phyloP scores from a whole-genome alignment of 2,797 vertebrate genomes.

The Enteromius paludinosus region DNA sequence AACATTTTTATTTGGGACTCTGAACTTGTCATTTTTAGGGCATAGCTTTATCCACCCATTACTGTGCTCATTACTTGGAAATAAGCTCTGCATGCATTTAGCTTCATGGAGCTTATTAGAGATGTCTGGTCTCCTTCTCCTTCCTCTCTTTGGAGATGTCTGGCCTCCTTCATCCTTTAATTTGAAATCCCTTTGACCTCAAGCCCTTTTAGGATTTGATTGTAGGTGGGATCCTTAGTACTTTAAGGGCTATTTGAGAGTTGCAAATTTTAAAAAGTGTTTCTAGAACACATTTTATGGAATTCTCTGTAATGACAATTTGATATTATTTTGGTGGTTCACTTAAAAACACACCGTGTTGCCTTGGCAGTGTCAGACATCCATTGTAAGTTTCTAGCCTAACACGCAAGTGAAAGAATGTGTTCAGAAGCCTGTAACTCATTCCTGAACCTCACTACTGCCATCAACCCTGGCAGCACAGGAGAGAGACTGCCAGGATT shows the following conservation, averaged over 20 bases:
- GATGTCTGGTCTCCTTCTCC: not conserved
- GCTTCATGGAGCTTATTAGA: conserved; percentile 5
- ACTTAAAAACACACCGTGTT: conserved; percentile 22
- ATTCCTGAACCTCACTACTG: conserved; percentile 48
- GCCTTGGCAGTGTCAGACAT: conserved; percentile 13
- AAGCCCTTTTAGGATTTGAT: not conserved
- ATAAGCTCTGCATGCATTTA: conserved; percentile 1
- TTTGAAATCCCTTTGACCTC: not conserved
- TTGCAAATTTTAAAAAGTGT: not conserved
- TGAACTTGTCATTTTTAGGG: not conserved
- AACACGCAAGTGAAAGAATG: conserved; percentile 38
- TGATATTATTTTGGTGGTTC: conserved; percentile 15
- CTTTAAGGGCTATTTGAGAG: not conserved
- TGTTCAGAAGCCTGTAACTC: conserved; percentile 49
- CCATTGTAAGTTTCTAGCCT: conserved; percentile 25
- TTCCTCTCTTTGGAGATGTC: conserved; percentile 1
- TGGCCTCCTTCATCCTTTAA: not conserved
- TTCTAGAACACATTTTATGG: not conserved
- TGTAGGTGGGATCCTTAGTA: not conserved
- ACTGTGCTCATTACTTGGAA: conserved; percentile 7
- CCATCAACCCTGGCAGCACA: conserved; percentile 35
- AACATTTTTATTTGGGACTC: not conserved
- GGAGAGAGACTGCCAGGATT: conserved; percentile 23
- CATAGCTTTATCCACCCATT: conserved; percentile 7
- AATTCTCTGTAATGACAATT: not conserved